Base-by-base conservation (phyloP, 2,888 invertebrate species). In the Norana najaformis region DNA sequence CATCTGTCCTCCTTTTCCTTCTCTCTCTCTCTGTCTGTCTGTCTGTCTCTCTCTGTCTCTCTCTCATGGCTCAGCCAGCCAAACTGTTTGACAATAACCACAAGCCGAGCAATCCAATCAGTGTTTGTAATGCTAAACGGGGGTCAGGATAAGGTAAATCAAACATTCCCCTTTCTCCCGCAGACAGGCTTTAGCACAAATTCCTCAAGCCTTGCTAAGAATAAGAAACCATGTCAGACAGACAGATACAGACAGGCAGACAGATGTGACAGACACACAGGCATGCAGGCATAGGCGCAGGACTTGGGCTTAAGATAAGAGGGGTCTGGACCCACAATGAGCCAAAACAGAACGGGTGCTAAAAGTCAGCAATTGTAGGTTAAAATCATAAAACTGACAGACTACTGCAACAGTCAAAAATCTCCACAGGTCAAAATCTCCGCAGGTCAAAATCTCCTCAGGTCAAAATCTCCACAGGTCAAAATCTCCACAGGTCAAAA, bases 71-170 rank as follows among this genome's bases (percentile, higher is more conserved):
- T 41, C 41, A 8, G 69, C 69, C 41, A 8, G 69, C 69, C 13
- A 69, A 69, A 69, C 69, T n/a, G 69, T 69, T 69, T 69, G 69
- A 69, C 69, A n/a, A 11, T n/a, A 69, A n/a, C 69, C 69, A 69
- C n/a, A 69, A 69, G n/a, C 69, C 69, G n/a, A 69, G 30, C 30
- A 16, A 69, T n/a, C 69, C 69, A 69, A 69, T 69, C 69, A 69
- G 69, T 69, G 69, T 69, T 69, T 69, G 69, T 69, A 69, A 69
- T 69, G 30, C 69, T 30, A 69, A 69, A 69, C 69, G 69, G 30
- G 69, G 69, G 69, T 69, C 69, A n/a, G 69, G 69, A 69, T 69
- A n/a, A 69, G n/a, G n/a, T 69, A 69, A 69, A 69, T 69, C 69
- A 69, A 69, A 69, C 69, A 69, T 69, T 69, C 69, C n/a, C 30